Evolutionary conservation across 1,140 invertebrate species (phyloP).

Genomic region (Bombus haemorrhoidalis): DNA sequence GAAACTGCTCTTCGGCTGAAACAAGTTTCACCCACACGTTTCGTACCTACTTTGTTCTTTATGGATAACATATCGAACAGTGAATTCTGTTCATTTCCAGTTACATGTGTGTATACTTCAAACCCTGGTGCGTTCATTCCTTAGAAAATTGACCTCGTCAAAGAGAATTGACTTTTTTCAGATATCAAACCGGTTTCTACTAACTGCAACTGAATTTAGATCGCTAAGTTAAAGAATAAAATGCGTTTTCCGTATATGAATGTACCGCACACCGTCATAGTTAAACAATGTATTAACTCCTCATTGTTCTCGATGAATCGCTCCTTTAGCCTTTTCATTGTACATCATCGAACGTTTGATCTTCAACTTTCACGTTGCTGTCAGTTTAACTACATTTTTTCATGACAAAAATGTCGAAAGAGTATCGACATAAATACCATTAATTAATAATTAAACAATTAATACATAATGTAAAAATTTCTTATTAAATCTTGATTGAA

Average conservation of each 20-base stretch:
- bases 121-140: neutral
- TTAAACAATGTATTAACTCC: neutral
- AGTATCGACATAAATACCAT: neutral
- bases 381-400: neutral
- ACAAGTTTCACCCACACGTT: slow-evolving; percentile 18
- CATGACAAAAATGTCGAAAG: neutral
- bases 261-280: neutral
- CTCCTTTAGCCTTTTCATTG: neutral
- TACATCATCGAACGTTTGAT: neutral
- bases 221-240: slow-evolving; percentile 13
- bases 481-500: neutral
- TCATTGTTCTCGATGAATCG: neutral
- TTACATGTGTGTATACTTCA: neutral
- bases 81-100: neutral
- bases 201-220: slow-evolving; percentile 33
- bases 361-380: neutral
- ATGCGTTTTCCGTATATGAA: neutral
- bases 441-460: neutral
- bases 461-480: neutral
- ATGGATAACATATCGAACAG: neutral
- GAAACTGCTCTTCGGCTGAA: neutral
- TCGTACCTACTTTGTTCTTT: neutral
- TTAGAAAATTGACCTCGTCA: slow-evolving; percentile 23
- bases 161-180: slow-evolving; percentile 26
- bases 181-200: slow-evolving; percentile 31